Percentiles rank a stretch among this genome's conserved stretches.
Evolutionary conservation across 2,113 vertebrate species (phyloP).

Genomic region (Stigmatopora argus): DNA sequence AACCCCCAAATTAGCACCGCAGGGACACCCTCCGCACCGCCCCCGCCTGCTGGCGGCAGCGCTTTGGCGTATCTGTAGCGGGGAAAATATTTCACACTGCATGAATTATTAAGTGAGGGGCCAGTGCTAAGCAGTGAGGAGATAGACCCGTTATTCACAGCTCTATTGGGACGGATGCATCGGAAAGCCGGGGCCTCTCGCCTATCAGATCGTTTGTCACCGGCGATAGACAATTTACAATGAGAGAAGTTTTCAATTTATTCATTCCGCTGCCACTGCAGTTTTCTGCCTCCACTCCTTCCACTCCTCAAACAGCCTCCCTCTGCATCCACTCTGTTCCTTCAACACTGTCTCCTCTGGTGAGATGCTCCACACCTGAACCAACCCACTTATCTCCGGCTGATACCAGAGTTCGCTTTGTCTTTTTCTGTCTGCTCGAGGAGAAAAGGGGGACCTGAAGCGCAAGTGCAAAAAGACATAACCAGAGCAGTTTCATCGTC

Average conservation of each 20-base stretch:
- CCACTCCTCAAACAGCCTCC: constrained; percentile 33
- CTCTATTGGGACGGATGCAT: constrained; percentile 68
- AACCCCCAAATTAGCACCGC: constrained; percentile 72
- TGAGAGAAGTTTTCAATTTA: constrained; percentile 74
- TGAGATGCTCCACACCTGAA: constrained; percentile 41
- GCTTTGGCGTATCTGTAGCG: constrained; percentile 68
- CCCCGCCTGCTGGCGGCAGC: constrained; percentile 62
- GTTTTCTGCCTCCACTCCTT: constrained; percentile 64
- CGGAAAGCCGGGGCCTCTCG: constrained; percentile 54
- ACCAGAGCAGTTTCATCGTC: constrained; percentile 53
- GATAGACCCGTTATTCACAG: constrained; percentile 74
- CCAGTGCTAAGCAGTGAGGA: constrained; percentile 70
- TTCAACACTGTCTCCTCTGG: constrained; percentile 36
- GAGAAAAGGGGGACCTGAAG: constrained; percentile 32
- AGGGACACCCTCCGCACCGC: constrained; percentile 62
- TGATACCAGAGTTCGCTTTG: constrained; percentile 36
- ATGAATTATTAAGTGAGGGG: constrained; percentile 74
- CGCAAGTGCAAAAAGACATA: constrained; percentile 20
- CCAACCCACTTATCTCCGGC: constrained; percentile 24
- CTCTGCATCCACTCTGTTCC: background rate
- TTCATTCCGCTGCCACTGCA: constrained; percentile 76
- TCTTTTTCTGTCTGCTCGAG: constrained; percentile 22
- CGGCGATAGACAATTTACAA: constrained; percentile 75
- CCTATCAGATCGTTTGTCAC: constrained; percentile 77
- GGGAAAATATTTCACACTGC: constrained; percentile 72